phyloP scores from a whole-genome alignment of 2,797 vertebrate genomes.

The Urophycis tenuis region DNA sequence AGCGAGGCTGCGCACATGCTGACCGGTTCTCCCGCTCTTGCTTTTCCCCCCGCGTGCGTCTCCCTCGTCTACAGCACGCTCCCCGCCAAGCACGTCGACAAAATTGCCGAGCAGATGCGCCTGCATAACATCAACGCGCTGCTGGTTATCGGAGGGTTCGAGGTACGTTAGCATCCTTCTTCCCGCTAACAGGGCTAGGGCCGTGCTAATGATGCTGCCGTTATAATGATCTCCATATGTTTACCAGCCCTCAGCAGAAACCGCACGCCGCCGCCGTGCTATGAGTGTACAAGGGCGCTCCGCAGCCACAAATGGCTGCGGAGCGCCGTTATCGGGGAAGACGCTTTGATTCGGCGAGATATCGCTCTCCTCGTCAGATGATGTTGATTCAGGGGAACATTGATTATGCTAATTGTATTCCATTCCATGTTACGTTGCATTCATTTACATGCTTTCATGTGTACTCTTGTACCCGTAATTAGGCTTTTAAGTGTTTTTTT shows the following conservation, averaged over 20 bases:
- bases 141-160: constrained; percentile 92
- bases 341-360: neutral
- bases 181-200: neutral
- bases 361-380: neutral
- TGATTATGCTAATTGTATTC: constrained; percentile 26
- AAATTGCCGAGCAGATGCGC: constrained; percentile 88
- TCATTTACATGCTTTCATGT: constrained; percentile 31
- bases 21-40: too few relatives aligned
- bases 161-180: constrained; percentile 71
- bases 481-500: constrained; percentile 18
- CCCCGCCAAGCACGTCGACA: constrained; percentile 81
- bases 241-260: neutral
- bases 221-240: constrained; percentile 12
- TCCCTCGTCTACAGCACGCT: too few relatives aligned
- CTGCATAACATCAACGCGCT: constrained; percentile 83
- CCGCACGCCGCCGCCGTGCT: neutral
- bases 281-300: neutral
- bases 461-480: constrained; percentile 16
- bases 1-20: too few relatives aligned
- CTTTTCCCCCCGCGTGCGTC: too few relatives aligned
- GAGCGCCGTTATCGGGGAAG: neutral
- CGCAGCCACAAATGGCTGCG: neutral
- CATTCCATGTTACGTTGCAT: constrained; percentile 32
- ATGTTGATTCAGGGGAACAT: constrained; percentile 10
- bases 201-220: constrained; percentile 5